A percentile compares a stretch with the other conserved stretches of the same genome.
Evolutionary conservation across 2,888 invertebrate genomes (phyloP).

Genomic region (Stramonita haemastoma): DNA sequence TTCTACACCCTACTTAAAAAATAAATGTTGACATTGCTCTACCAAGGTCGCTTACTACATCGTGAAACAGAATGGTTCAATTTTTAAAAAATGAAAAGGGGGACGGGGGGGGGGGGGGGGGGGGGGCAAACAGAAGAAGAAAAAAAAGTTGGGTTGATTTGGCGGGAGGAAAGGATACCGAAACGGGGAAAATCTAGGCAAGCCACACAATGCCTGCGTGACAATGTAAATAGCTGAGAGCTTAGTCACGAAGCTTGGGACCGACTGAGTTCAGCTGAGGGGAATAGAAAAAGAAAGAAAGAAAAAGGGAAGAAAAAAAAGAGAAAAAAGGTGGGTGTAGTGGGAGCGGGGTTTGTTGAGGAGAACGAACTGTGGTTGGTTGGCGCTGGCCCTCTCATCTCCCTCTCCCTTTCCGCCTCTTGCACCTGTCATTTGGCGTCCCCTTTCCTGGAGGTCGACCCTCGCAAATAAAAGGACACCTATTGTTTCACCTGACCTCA

Average conservation of each 20-base stretch:
- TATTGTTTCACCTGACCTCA: constrained; percentile 30
- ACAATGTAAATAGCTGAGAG: constrained; percentile 25
- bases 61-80: neutral
- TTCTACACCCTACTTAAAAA: neutral
- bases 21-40: neutral
- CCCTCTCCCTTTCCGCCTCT: constrained; percentile 10
- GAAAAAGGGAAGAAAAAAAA: neutral
- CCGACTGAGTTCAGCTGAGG: neutral
- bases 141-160: neutral
- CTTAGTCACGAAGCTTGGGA: constrained; percentile 25
- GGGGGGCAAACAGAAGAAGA: neutral
- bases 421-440: constrained; percentile 34
- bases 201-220: constrained; percentile 17
- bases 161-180: neutral
- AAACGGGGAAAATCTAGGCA: neutral
- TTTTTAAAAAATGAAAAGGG: no score
- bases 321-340: neutral
- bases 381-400: neutral
- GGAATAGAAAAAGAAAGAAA: neutral
- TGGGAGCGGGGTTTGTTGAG: neutral
- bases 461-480: constrained; percentile 7
- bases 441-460: constrained; percentile 19
- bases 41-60: neutral
- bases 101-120: no score
- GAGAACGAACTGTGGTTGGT: neutral